phyloP scores from a whole-genome alignment of 1,140 invertebrate species.

The Heliothis subflexa region DNA sequence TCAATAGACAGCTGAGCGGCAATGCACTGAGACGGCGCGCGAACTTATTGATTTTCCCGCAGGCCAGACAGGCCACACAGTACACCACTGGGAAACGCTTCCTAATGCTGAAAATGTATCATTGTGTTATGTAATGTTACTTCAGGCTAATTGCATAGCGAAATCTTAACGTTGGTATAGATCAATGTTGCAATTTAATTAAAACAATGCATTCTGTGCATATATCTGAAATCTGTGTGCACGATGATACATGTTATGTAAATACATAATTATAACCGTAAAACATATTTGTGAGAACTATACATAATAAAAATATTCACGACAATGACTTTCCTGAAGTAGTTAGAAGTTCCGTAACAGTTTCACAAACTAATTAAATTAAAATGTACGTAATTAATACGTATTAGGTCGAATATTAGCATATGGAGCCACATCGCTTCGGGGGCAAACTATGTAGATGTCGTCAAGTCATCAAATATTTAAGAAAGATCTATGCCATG shows the following conservation, averaged over 20 bases:
- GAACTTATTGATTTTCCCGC: constrained; percentile 75
- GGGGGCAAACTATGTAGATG: neutral
- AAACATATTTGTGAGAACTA: too few species aligned
- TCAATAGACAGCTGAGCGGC: constrained; percentile 80
- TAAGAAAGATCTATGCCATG: too few species aligned
- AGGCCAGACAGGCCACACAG: constrained; percentile 13
- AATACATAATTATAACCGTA: too few species aligned
- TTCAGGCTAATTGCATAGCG: constrained; percentile 11
- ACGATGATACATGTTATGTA: too few species aligned
- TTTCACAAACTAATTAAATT: constrained; percentile 19
- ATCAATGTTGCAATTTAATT: neutral
- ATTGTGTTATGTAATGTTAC: constrained; percentile 34
- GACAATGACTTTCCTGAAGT: constrained; percentile 14
- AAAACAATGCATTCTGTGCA: too few species aligned
- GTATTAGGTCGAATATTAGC: neutral
- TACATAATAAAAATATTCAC: neutral
- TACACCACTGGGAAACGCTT: constrained; percentile 16
- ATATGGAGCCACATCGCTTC: neutral
- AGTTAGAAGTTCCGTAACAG: constrained; percentile 26
- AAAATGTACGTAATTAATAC: constrained; percentile 30
- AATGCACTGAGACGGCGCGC: constrained; percentile 77
- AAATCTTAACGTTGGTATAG: neutral
- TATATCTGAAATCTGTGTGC: too few species aligned
- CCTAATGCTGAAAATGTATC: constrained; percentile 3
- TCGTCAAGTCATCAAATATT: too few species aligned